A percentile compares a stretch with the other conserved stretches of the same genome.
These are phyloP conservation scores for Sarcophaga rosellei DNA, from an alignment of 2,888 invertebrate species.

Conservation along the genomic window DNA sequence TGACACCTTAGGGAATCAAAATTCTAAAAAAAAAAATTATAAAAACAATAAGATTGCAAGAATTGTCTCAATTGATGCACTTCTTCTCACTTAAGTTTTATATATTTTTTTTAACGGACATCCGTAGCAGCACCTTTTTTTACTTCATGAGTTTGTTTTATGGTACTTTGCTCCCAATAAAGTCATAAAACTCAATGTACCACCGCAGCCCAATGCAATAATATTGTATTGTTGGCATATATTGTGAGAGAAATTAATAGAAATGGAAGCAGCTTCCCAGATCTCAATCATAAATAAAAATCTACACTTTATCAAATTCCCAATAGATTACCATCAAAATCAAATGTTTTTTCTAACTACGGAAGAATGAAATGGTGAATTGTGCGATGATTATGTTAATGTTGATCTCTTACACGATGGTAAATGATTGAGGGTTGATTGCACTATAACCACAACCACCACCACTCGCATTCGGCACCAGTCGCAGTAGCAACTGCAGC, in stretches of 20 bases:
- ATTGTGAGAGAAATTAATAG: neutral
- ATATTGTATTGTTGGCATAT: neutral
- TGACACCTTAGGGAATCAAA: slow-evolving; percentile 57
- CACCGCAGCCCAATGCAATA: slow-evolving; percentile 27
- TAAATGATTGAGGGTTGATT: slow-evolving; percentile 43
- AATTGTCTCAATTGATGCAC: slow-evolving; percentile 46
- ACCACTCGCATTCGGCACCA: neutral
- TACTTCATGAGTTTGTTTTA: neutral
- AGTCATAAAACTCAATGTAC: slow-evolving; percentile 38
- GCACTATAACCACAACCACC: slow-evolving; percentile 20
- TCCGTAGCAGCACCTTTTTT: slow-evolving; percentile 39
- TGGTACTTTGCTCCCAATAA: slow-evolving; percentile 4
- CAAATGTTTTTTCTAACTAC: slow-evolving; percentile 27
- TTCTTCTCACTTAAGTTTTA: slow-evolving; percentile 20
- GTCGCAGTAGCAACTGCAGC: slow-evolving; percentile 40
- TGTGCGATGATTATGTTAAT: slow-evolving; percentile 27
- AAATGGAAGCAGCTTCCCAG: slow-evolving; percentile 39
- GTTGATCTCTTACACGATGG: neutral
- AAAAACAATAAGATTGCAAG: slow-evolving; percentile 17
- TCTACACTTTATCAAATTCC: slow-evolving; percentile 65
- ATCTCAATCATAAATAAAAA: slow-evolving; percentile 61
- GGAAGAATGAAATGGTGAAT: neutral
- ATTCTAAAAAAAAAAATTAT: neutral
- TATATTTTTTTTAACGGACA: no score
- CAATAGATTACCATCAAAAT: slow-evolving; percentile 54